These are phyloP conservation scores for Heterodera carotae DNA, from an alignment of 1,140 invertebrate species.

Conservation along the genomic window DNA sequence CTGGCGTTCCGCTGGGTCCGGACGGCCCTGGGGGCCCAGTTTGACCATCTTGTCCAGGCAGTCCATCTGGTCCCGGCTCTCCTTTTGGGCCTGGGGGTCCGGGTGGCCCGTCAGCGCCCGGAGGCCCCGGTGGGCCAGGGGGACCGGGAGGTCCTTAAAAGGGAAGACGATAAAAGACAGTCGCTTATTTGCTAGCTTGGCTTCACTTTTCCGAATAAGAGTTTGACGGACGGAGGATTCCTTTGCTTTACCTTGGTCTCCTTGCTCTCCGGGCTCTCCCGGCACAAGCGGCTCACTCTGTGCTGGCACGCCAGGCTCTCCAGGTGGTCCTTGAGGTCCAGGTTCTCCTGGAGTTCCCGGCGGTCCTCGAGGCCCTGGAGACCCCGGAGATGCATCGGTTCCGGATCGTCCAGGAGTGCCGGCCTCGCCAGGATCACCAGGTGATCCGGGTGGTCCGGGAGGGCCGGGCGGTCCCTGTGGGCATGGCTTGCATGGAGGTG, in stretches of 20 bases:
- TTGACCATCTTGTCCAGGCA: constrained; percentile 32
- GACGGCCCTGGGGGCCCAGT: constrained; percentile 52
- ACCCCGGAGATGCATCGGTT: constrained; percentile 53
- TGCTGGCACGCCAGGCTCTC: constrained; percentile 59
- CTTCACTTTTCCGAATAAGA: constrained; percentile 16
- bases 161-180: no score
- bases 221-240: constrained; percentile 10
- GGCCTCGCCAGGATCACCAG: constrained; percentile 46
- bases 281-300: constrained; percentile 59
- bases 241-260: constrained; percentile 52
- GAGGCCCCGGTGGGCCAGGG: constrained; percentile 52
- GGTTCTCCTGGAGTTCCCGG: constrained; percentile 52
- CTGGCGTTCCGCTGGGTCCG: constrained; percentile 55
- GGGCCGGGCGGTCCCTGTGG: no score
- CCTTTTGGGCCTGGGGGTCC: constrained; percentile 55
- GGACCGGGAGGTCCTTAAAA: constrained; percentile 49
- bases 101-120: constrained; percentile 52
- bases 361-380: constrained; percentile 46
- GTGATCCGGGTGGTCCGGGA: constrained; percentile 44
- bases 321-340: constrained; percentile 56
- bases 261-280: constrained; percentile 63
- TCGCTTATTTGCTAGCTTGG: no score
- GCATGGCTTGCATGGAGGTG: constrained; percentile 52
- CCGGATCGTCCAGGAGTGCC: constrained; percentile 44
- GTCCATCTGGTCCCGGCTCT: constrained; percentile 50